Evolutionary conservation across 2,888 invertebrate species (phyloP).

Genomic region (Stenolophus ochropezus): DNA sequence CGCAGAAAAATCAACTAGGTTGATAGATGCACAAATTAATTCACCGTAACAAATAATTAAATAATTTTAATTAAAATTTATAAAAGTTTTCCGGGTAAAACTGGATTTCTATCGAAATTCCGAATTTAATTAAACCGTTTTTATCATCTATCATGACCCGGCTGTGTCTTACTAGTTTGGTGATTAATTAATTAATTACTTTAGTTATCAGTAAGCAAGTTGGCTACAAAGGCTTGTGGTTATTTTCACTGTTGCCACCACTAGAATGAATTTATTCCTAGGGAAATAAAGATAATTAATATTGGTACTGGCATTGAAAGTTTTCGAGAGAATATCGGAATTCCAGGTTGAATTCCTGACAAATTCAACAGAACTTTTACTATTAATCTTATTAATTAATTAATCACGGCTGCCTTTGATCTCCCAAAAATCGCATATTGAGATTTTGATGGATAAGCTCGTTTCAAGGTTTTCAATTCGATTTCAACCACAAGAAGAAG

Average conservation of each 20-base stretch:
- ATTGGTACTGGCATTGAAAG: neutral
- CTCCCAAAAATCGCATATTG: no score
- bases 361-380: neutral
- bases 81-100: neutral
- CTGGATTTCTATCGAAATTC: neutral
- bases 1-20: neutral
- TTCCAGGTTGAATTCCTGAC: neutral
- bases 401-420: neutral
- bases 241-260: neutral
- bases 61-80: neutral
- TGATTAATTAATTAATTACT: slow-evolving; percentile 10
- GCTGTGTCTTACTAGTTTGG: neutral
- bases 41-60: neutral
- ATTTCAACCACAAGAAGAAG: neutral
- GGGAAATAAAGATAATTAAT: slow-evolving; percentile 32
- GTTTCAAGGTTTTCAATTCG: neutral
- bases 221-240: neutral
- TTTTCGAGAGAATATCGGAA: neutral
- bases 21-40: neutral
- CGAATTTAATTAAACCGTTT: neutral
- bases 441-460: neutral
- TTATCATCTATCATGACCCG: neutral
- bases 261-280: neutral
- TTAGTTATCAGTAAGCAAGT: neutral
- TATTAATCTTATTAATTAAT: neutral